Evolutionary conservation across 53 echinoderm and acorn worm species (phyloP), one percentile per base, ranked within the genome.

Genomic region (Paracentrotus lividus): DNA sequence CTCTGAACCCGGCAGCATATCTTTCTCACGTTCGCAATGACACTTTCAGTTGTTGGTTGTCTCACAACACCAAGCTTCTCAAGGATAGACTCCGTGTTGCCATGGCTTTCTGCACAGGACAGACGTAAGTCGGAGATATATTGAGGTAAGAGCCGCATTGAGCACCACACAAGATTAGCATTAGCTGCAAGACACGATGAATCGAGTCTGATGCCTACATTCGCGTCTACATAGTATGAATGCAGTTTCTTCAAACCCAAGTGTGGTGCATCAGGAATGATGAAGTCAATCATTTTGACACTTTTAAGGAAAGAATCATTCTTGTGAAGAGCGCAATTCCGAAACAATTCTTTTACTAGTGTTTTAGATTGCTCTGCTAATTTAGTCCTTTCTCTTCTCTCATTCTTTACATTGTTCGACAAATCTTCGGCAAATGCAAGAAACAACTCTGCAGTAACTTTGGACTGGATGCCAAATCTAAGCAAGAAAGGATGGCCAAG

Each of bases 1-100:
- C 33, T 33, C 31, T 33, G 67, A 33, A 67, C 67, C 13, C 32
- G 31, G 14, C 67, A 67, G 33, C 67, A 67, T 33, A 67, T 33
- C 67, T 67, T 67, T 8, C 67, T 67, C 33, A n/a, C n/a, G 14
- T 67, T 67, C 14, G 31, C 67, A 67, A 67, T 67, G 67, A 67
- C 67, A 16, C 33, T 67, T 32, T 67, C 67, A 33, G 33, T 67
- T 12, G 15, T 33, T 67, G 67, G 67, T 67, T 67, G 12, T 4
- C 14, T 67, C 32, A 67, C 67, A 2, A 67, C 67, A 67, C 67
- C 67, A 32, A 67, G 33, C 32, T 67, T 67, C 14, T 14, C 34
- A 2, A 67, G 67, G 31, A 67, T 67, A n/a, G n/a, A n/a, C n/a
- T n/a, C n/a, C n/a, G n/a, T n/a, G n/a, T n/a, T n/a, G n/a, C n/a